Evolutionary conservation across 1,140 invertebrate genomes (phyloP).

Genomic region (Heliconius hewitsoni): DNA sequence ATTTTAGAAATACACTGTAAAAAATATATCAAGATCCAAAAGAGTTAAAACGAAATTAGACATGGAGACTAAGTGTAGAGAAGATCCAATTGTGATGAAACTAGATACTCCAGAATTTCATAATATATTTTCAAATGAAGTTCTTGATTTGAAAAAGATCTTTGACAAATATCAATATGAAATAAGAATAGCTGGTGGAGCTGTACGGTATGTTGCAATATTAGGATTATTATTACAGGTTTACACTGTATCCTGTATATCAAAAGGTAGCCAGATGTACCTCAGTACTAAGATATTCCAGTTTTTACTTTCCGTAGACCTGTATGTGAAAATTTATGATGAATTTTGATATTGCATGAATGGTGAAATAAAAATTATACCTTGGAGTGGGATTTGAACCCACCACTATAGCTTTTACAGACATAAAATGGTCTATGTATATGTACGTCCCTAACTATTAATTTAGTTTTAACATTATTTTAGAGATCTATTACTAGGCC

Average conservation of each 20-base stretch:
- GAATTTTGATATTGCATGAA: too few species aligned
- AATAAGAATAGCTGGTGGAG: slow-evolving; percentile 96
- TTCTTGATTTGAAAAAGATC: slow-evolving; percentile 85
- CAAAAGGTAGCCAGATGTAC: too few species aligned
- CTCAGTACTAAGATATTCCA: too few species aligned
- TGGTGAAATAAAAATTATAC: too few species aligned
- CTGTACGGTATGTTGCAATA: slow-evolving; percentile 84
- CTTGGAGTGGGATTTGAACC: too few species aligned
- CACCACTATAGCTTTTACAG: too few species aligned
- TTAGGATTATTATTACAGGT: background rate
- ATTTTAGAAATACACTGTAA: slow-evolving; percentile 46
- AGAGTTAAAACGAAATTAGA: slow-evolving; percentile 64
- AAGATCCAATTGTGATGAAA: slow-evolving; percentile 86
- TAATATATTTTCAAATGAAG: slow-evolving; percentile 91
- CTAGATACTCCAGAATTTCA: slow-evolving; percentile 88
- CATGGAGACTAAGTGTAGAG: slow-evolving; percentile 78
- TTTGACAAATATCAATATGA: slow-evolving; percentile 94
- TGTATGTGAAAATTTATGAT: too few species aligned
- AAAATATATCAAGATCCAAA: slow-evolving; percentile 34
- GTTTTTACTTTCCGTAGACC: too few species aligned
- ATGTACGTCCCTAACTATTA: too few species aligned
- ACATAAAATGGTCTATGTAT: too few species aligned
- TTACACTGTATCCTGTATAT: too few species aligned
- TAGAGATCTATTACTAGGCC: slow-evolving; percentile 95
- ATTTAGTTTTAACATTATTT: slow-evolving; percentile 28